Conservation (phyloP, 2,113 vertebrate genomes). For the Collichthys lucidus region DNA sequence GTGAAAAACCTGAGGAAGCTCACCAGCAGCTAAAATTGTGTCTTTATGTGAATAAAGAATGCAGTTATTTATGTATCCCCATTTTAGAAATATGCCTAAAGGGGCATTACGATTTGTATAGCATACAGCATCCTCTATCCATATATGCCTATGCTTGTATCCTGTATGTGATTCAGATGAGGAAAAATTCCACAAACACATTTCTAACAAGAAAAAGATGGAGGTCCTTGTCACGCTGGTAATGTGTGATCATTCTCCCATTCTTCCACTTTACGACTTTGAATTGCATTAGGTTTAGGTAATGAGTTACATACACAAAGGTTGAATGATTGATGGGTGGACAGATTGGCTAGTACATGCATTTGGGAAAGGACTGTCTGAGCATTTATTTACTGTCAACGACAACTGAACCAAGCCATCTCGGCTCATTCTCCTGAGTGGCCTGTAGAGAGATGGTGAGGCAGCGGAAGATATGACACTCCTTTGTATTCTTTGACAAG, state of each 20-base stretch:
- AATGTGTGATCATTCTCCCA: conserved; percentile 22
- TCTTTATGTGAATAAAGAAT: not conserved
- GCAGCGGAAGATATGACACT: conserved; percentile 48
- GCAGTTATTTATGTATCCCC: not conserved
- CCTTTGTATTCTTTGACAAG: conserved; percentile 64
- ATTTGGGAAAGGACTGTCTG: conserved; percentile 34
- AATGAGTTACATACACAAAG: conserved; percentile 45
- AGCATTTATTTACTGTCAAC: conserved; percentile 48
- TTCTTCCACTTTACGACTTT: conserved; percentile 23
- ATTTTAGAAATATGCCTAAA: too few species aligned
- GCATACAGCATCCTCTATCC: not conserved
- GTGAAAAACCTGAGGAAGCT: not conserved
- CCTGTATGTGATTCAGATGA: not conserved
- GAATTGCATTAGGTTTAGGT: conserved; percentile 31
- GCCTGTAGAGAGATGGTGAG: conserved; percentile 37
- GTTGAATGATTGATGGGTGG: conserved; percentile 56
- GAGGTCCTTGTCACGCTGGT: not conserved
- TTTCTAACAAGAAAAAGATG: not conserved
- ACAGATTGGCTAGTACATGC: conserved; percentile 50
- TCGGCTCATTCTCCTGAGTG: conserved; percentile 41
- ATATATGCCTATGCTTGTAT: too few species aligned
- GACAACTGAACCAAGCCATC: conserved; percentile 47
- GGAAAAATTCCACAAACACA: not conserved
- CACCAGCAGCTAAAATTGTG: not conserved
- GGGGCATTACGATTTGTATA: too few species aligned